Conservation (phyloP, 2,797 vertebrate species). For the Florisuga fusca region DNA sequence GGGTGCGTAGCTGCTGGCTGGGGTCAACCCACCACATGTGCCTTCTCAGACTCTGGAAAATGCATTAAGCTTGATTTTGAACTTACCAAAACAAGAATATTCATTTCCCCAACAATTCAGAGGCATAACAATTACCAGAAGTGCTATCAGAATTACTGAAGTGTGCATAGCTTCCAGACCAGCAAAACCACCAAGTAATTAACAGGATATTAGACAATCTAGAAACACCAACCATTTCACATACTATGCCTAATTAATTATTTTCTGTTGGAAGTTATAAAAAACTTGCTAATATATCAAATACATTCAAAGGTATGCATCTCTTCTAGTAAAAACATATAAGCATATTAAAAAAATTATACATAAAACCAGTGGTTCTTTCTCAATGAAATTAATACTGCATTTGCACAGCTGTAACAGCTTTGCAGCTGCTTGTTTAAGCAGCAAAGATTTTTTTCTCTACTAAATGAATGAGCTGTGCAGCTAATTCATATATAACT, state of each 20-base stretch:
- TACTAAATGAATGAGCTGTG: neutral
- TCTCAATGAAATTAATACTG: neutral
- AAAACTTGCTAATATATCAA: neutral
- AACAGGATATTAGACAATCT: neutral
- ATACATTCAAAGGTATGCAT: neutral
- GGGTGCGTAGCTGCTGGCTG: neutral
- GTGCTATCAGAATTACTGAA: neutral
- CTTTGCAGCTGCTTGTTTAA: neutral
- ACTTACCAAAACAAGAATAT: neutral
- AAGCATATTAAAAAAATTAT: neutral
- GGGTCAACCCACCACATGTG: neutral
- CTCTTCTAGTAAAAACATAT: neutral
- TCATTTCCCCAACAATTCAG: neutral
- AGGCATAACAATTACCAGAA: neutral
- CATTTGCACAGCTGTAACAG: neutral
- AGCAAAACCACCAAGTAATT: neutral
- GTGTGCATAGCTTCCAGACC: neutral
- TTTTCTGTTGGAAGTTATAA: neutral
- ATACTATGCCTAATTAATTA: fast-evolving
- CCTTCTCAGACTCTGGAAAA: neutral
- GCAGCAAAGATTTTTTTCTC: neutral
- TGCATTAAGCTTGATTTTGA: neutral
- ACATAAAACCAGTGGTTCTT: neutral
- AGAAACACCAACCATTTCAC: neutral
- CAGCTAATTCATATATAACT: neutral